Evolutionary conservation across 2,113 vertebrate species (phyloP).

Genomic region (Ceyx cyanopectus): DNA sequence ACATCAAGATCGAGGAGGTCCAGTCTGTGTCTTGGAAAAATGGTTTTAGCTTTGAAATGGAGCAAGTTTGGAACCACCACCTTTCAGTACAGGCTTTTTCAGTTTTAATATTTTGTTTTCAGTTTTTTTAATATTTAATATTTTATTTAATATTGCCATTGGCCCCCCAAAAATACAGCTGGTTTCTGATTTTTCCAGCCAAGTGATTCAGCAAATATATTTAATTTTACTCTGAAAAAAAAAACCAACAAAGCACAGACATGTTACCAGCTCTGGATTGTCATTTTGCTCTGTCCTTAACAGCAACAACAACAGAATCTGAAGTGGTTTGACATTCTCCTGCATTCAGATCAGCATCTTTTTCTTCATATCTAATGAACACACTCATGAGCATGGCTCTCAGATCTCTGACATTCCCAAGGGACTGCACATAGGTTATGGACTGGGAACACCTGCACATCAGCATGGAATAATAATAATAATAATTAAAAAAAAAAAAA

Average conservation of each 20-base stretch:
- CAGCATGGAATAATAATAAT: constrained; percentile 35
- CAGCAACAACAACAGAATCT: constrained; percentile 13
- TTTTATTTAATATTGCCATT: too few relatives aligned
- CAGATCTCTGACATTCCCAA: constrained; percentile 69
- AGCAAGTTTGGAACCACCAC: not conserved
- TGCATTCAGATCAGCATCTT: constrained; percentile 69
- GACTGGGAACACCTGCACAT: constrained; percentile 53
- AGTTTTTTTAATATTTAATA: too few relatives aligned
- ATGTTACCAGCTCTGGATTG: not conserved
- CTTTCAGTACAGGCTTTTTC: not conserved
- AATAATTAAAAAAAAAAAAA: not conserved
- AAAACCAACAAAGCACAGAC: not conserved
- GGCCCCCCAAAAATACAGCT: not conserved
- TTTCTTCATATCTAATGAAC: constrained; percentile 71
- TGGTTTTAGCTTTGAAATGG: not conserved
- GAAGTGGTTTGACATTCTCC: constrained; percentile 53
- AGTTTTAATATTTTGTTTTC: not conserved
- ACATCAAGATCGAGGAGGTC: not conserved
- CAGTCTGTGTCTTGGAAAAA: not conserved
- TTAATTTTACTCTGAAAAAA: constrained; percentile 26
- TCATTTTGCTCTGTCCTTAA: not conserved
- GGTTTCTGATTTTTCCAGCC: constrained; percentile 12
- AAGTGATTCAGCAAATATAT: not conserved
- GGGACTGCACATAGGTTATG: constrained; percentile 53
- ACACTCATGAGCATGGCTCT: constrained; percentile 66